Base-by-base conservation (phyloP, 2,888 invertebrate genomes). In the Neoaliturus tenellus region DNA sequence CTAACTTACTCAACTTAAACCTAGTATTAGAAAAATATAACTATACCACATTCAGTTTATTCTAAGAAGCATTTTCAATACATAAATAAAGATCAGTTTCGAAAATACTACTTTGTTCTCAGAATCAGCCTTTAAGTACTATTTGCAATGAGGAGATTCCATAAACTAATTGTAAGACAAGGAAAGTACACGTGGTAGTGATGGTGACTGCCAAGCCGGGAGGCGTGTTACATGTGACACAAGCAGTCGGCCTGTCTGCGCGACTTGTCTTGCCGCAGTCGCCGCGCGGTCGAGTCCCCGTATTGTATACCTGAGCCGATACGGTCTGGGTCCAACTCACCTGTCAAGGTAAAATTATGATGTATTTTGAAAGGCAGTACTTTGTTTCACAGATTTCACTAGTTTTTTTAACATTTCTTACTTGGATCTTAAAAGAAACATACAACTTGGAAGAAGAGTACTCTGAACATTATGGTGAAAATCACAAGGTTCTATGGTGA, bases 311-410 rank as follows among this genome's bases (percentile, higher is more conserved):
- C 94, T 48, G 94, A 89, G 3, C 96, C 96, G 91, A 96, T 95
- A 86, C 96, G 92, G 89, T 96, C 96, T 0, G 96, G 96, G 89
- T 96, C 96, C 86, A 96, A 91, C 90, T 96, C 96, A 62, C 96
- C 96, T 92, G 87, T 14, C 31, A 33, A n/a, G n/a, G n/a, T n/a
- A n/a, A n/a, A n/a, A n/a, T n/a, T n/a, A n/a, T n/a, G n/a, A n/a
- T n/a, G n/a, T n/a, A n/a, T n/a, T n/a, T n/a, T n/a, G n/a, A n/a
- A n/a, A n/a, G n/a, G n/a, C n/a, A n/a, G n/a, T n/a, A n/a, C n/a
- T n/a, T n/a, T n/a, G n/a, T n/a, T n/a, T n/a, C n/a, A n/a, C n/a
- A n/a, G n/a, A n/a, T n/a, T n/a, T n/a, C n/a, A n/a, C n/a, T n/a
- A n/a, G n/a, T n/a, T n/a, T n/a, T n/a, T n/a, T n/a, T n/a, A n/a